Conservation (phyloP, 2,797 vertebrate species). For the Nasua narica region DNA sequence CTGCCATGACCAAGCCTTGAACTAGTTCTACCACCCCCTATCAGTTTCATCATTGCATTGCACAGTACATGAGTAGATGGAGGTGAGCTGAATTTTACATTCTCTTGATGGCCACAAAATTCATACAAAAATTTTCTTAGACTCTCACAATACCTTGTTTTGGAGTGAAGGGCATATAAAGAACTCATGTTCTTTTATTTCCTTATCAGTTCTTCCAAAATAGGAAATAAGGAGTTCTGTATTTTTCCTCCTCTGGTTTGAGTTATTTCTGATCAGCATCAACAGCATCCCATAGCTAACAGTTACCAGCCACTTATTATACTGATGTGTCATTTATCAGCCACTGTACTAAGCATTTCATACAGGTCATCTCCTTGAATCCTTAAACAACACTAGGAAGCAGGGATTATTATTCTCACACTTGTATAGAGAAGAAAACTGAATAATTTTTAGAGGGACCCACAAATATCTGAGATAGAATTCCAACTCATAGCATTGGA, state of each 20-base stretch:
- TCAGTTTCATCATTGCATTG: background rate
- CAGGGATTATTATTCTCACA: background rate
- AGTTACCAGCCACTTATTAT: background rate
- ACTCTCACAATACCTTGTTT: background rate
- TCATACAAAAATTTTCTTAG: background rate
- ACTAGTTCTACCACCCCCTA: background rate
- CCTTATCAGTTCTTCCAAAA: background rate
- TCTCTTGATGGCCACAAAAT: background rate
- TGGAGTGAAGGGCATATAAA: background rate
- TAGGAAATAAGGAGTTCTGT: background rate
- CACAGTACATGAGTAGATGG: accelerated
- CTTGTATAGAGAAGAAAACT: background rate
- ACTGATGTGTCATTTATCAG: background rate
- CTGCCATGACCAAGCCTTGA: background rate
- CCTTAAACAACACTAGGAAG: background rate
- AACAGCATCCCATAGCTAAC: background rate
- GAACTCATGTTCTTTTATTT: background rate
- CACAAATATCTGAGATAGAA: background rate
- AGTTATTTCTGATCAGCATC: too few species aligned
- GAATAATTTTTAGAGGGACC: background rate
- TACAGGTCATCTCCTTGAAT: background rate
- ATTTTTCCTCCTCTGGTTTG: background rate
- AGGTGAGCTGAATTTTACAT: background rate
- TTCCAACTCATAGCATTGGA: background rate
- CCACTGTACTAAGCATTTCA: background rate